Evolutionary conservation across 2,113 vertebrate species (phyloP), one percentile per base, ranked within the genome.

Genomic region (Heterocephalus glaber): DNA sequence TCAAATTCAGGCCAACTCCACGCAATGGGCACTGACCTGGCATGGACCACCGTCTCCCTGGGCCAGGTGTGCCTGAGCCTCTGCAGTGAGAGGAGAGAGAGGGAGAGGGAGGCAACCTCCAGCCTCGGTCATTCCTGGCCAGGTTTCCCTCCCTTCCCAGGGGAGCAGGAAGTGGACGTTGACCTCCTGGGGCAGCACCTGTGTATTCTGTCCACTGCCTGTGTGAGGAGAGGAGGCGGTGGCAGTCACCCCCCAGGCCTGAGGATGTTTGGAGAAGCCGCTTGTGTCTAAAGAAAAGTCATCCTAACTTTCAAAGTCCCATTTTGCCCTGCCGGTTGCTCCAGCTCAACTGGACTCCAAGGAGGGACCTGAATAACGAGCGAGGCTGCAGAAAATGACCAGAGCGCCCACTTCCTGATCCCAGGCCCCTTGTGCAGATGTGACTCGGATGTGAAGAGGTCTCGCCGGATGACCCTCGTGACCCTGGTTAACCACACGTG

Each of bases 331-430:
- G 70, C 70, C 0, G 19, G 38, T 11, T 72, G 2, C 61, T 5
- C 0, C 68, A 41, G 68, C 38, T 24, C 47, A 52, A 0, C 14
- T 5, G 13, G 38, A 76, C 52, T 11, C 60, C 38, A 1, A 22
- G 26, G 9, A 54, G 47, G 60, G 2, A 4, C 17, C 60, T 33
- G 2, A 11, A 9, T 1, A 13, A 1, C 3, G 38, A 4, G 2
- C 1, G 19, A 38, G 35, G 63, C 11, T 26, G 33, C 38, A 82
- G 54, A 24, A 72, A 12, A 3, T 4, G 20, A 11, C 24, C 52
- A 28, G 20, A 26, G 28, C 22, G 13, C 14, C 77, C 9, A 4
- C 7, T 2, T 17, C 58, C n/a, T 3, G 1, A 0, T 7, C 44
- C 52, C 74, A 30, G 47, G 33, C 10, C 58, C 47, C 1, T 7